A percentile compares a stretch with the other conserved stretches of the same genome.
These are phyloP conservation scores for Pinna nobilis DNA, from an alignment of 1,140 invertebrate genomes.

Conservation along the genomic window DNA sequence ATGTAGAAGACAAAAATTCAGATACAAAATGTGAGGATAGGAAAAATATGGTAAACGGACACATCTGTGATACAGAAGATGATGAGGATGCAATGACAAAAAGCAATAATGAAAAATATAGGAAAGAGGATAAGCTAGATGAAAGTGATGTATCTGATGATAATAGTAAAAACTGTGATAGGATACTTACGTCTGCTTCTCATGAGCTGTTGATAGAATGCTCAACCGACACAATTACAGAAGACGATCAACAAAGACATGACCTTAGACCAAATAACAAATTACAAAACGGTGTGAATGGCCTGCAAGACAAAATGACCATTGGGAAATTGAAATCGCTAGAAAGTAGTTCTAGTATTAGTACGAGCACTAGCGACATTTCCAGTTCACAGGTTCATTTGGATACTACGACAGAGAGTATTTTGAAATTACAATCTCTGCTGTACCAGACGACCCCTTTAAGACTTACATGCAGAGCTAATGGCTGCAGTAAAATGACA, in stretches of 20 bases:
- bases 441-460: slow-evolving; percentile 25
- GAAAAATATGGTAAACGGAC: not conserved
- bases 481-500: slow-evolving; percentile 37
- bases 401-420: slow-evolving; percentile 4
- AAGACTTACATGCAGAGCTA: slow-evolving; percentile 29
- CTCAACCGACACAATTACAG: slow-evolving; percentile 76
- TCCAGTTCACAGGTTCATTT: slow-evolving; percentile 67
- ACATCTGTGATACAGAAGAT: slow-evolving; percentile 30
- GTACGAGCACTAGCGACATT: slow-evolving; percentile 73
- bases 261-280: slow-evolving; percentile 9
- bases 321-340: slow-evolving; percentile 37
- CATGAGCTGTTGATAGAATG: slow-evolving; percentile 67
- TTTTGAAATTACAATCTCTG: not conserved
- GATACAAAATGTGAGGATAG: slow-evolving; percentile 11
- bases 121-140: no score
- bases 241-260: slow-evolving; percentile 54
- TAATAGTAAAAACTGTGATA: no score
- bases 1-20: not conserved
- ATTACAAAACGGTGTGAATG: not conserved
- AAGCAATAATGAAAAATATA: slow-evolving; percentile 16
- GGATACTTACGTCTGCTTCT: not conserved
- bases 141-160: no score
- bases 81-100: slow-evolving; percentile 24
- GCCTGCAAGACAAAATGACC: slow-evolving; percentile 29
- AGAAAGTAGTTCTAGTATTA: slow-evolving; percentile 62